Percentiles rank a stretch among this genome's conserved stretches.
These are phyloP conservation scores for Columba livia DNA, from an alignment of 2,113 vertebrate species.

Conservation along the genomic window DNA sequence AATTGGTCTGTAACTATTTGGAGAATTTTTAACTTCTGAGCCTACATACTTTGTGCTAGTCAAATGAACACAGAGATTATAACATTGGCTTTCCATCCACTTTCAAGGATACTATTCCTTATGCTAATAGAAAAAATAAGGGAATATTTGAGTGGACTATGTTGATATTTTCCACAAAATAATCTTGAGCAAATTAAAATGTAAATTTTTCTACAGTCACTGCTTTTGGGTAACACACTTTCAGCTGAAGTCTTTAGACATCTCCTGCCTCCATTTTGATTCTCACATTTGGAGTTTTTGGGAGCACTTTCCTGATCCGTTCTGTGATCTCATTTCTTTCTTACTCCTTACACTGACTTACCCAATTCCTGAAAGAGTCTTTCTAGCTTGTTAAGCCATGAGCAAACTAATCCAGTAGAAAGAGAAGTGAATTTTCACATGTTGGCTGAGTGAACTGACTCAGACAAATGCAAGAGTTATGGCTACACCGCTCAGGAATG, in stretches of 20 bases:
- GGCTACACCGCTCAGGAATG: background rate
- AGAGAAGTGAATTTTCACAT: background rate
- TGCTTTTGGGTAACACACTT: background rate
- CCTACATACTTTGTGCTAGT: background rate
- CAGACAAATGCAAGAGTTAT: background rate
- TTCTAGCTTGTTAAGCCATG: background rate
- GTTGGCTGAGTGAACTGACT: background rate
- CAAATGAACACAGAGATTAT: constrained; percentile 37
- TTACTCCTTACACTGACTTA: background rate
- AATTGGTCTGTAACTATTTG: background rate
- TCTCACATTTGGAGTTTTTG: background rate
- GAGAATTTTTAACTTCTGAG: constrained; percentile 6
- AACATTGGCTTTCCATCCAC: background rate
- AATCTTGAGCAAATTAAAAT: constrained; percentile 20
- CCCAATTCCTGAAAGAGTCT: background rate
- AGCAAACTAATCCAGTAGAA: background rate
- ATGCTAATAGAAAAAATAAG: constrained; percentile 11
- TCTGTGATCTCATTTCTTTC: background rate
- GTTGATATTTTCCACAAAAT: constrained; percentile 6
- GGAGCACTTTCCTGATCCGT: background rate
- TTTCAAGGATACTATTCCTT: background rate
- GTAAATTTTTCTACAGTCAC: background rate
- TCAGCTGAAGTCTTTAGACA: background rate
- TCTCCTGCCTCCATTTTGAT: background rate
- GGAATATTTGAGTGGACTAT: background rate